A percentile compares a stretch with the other conserved stretches of the same genome.
Evolutionary conservation across 2,888 invertebrate genomes (phyloP).

Genomic region (Scaptomyza tumidula): DNA sequence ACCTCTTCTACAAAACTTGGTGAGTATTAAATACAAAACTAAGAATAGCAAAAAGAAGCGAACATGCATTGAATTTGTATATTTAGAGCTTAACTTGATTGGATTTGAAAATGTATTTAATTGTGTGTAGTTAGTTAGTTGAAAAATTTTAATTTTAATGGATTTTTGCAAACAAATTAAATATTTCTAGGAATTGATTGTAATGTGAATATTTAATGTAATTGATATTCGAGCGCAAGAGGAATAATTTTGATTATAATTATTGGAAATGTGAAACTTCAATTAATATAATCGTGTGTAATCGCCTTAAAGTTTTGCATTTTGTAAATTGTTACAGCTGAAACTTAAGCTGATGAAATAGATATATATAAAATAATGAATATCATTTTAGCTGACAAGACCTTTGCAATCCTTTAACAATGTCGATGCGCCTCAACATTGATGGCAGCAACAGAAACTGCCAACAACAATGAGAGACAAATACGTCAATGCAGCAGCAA

Average conservation of each 20-base stretch:
- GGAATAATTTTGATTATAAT: not conserved
- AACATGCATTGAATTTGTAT: no score
- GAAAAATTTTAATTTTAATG: no score
- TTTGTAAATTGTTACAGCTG: no score
- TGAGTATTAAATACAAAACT: no score
- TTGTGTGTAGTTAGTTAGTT: no score
- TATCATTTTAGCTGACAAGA: not conserved
- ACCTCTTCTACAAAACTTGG: no score
- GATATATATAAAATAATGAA: conserved; percentile 4
- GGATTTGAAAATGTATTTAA: no score
- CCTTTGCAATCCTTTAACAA: not conserved
- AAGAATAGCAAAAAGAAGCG: no score
- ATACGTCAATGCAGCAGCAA: not conserved
- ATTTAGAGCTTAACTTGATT: no score
- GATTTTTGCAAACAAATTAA: no score
- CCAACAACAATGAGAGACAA: not conserved
- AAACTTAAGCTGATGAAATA: not conserved
- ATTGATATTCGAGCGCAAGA: not conserved
- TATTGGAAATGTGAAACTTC: not conserved
- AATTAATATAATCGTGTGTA: not conserved
- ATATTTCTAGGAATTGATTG: no score
- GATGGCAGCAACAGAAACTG: not conserved
- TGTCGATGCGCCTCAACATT: not conserved
- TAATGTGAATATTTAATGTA: not conserved
- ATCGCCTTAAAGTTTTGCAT: not conserved